A percentile compares a stretch with the other conserved stretches of the same genome.
phyloP scores from a whole-genome alignment of 2,797 vertebrate species.

The Danio jaintianensis region DNA sequence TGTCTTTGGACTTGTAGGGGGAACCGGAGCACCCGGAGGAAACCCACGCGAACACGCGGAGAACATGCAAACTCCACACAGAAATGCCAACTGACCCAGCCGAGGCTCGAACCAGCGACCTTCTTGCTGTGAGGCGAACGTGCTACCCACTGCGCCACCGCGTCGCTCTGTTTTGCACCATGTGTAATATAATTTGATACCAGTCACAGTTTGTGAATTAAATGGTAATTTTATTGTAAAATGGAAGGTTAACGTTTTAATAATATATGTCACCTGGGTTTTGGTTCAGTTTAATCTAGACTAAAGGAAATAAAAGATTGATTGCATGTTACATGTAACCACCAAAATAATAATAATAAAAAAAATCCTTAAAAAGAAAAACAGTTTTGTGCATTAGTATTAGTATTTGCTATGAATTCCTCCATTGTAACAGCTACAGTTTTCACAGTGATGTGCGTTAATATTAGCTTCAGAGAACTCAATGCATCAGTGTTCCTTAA shows the following conservation, averaged over 20 bases:
- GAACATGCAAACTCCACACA: no score
- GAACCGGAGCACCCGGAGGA: no score
- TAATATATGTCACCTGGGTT: not conserved
- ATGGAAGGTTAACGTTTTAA: not conserved
- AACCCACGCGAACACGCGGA: no score
- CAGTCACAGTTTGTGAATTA: not conserved
- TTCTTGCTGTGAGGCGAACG: no score
- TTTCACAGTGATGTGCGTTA: constrained; percentile 8
- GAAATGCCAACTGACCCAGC: no score
- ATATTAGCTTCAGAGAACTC: constrained; percentile 7
- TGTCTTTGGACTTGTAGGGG: no score
- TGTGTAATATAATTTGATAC: not conserved
- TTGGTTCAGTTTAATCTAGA: not conserved
- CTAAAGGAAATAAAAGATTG: not conserved
- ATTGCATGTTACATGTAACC: not conserved
- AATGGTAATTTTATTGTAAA: not conserved
- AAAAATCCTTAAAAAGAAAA: not conserved
- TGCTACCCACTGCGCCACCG: no score
- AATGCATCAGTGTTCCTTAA: constrained; percentile 4
- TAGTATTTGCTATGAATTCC: not conserved
- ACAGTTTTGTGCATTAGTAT: not conserved
- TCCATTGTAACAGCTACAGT: constrained; percentile 6
- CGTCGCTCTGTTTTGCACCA: not conserved
- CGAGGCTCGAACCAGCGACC: no score
- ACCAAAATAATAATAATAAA: not conserved